Percentiles rank a stretch among this genome's conserved stretches.
Evolutionary conservation across 2,113 vertebrate species (phyloP).

Genomic region (Chlorodrepanis virens): DNA sequence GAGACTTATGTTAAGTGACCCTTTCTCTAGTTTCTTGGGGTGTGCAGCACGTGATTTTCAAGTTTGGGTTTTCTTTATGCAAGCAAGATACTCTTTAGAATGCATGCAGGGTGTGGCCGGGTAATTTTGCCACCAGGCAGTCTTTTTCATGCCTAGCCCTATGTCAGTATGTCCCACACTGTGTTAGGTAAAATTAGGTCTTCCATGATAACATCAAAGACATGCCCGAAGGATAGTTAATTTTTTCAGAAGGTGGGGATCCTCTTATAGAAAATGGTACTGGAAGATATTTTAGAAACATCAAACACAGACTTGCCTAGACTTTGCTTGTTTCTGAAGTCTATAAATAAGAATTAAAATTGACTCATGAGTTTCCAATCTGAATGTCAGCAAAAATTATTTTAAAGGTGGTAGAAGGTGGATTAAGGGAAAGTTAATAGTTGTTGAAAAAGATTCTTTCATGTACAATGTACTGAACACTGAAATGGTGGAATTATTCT

Average conservation of each 20-base stretch:
- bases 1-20: neutral
- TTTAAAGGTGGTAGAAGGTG: slow-evolving; percentile 26
- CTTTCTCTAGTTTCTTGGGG: slow-evolving; percentile 49
- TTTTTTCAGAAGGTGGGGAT: slow-evolving; percentile 67
- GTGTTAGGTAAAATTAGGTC: slow-evolving; percentile 69
- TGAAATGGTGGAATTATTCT: neutral
- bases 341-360: slow-evolving; percentile 76
- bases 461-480: neutral
- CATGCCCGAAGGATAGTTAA: slow-evolving; percentile 69
- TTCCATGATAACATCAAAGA: slow-evolving; percentile 74
- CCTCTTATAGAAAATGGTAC: slow-evolving; percentile 61
- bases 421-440: neutral
- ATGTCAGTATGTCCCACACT: slow-evolving; percentile 57
- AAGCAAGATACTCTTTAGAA: slow-evolving; percentile 40
- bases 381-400: slow-evolving; percentile 59
- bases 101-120: slow-evolving; percentile 17
- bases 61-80: slow-evolving; percentile 30
- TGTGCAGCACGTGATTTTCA: slow-evolving; percentile 37
- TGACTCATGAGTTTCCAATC: slow-evolving; percentile 74
- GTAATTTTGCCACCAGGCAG: slow-evolving; percentile 60
- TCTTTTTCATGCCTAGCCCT: slow-evolving; percentile 60
- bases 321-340: slow-evolving; percentile 72
- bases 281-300: slow-evolving; percentile 73
- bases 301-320: slow-evolving; percentile 74
- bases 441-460: neutral